Conservation (phyloP, 2,113 vertebrate genomes). For the Campylomormyrus tamandua region DNA sequence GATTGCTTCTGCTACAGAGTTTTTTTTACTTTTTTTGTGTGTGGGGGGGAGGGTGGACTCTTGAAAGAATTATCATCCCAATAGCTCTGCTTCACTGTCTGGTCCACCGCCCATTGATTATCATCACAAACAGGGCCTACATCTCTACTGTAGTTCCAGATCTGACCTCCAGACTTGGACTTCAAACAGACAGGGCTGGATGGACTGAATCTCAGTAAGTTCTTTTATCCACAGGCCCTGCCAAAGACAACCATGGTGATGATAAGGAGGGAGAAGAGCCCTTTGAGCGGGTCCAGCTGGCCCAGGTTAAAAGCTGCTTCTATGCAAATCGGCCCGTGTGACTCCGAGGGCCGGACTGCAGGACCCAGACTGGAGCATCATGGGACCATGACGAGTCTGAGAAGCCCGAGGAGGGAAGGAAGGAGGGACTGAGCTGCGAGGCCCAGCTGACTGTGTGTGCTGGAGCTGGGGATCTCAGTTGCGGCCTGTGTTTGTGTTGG, state of each 20-base stretch:
- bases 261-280: conserved; percentile 27
- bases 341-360: background rate
- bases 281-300: conserved; percentile 37
- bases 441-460: conserved; percentile 48
- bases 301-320: conserved; percentile 32
- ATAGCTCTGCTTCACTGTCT: background rate
- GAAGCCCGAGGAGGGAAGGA: conserved; percentile 25
- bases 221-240: conserved; percentile 27
- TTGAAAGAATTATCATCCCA: background rate
- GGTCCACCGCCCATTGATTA: background rate
- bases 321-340: conserved; percentile 36
- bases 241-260: conserved; percentile 25
- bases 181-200: conserved; percentile 13
- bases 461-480: conserved; percentile 41
- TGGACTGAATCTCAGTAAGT: background rate
- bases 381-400: conserved; percentile 29
- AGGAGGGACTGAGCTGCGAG: conserved; percentile 40
- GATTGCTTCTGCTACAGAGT: background rate
- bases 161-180: conserved; percentile 11
- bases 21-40: too few species aligned
- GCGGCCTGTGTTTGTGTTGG: conserved; percentile 57
- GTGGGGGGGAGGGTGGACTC: background rate
- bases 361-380: conserved; percentile 39
- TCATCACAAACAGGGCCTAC: background rate
- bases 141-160: background rate